phyloP scores from a whole-genome alignment of 2,888 invertebrate species.

The Spilosoma lubricipeda region DNA sequence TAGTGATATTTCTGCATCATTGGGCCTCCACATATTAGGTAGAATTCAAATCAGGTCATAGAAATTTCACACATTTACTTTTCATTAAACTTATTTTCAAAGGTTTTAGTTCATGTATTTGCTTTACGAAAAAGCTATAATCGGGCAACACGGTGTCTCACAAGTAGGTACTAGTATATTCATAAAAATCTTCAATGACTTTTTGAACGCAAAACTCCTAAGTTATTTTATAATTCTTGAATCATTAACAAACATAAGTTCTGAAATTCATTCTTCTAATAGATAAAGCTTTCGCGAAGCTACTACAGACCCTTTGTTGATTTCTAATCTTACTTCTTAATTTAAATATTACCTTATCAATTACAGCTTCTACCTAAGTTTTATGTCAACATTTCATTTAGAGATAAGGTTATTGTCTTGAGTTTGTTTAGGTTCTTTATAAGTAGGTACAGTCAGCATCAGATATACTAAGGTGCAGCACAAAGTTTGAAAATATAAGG shows the following conservation, averaged over 20 bases:
- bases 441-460: not conserved
- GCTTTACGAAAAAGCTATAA: not conserved
- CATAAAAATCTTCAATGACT: not conserved
- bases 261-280: conserved; percentile 33
- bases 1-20: too few relatives aligned
- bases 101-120: not conserved
- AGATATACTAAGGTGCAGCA: not conserved
- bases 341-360: conserved; percentile 39
- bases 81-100: not conserved
- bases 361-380: conserved; percentile 19
- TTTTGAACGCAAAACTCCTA: not conserved
- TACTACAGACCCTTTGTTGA: conserved; percentile 38
- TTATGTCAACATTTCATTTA: conserved; percentile 26
- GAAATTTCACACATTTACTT: not conserved
- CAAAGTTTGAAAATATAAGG: not conserved
- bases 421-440: conserved; percentile 24
- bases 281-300: conserved; percentile 35
- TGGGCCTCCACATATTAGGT: too few relatives aligned
- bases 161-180: not conserved
- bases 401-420: conserved; percentile 11
- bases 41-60: not conserved
- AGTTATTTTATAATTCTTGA: conserved; percentile 24
- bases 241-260: conserved; percentile 18
- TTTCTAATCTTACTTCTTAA: conserved; percentile 41
- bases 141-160: too few relatives aligned